Evolutionary conservation across 53 echinoderm and acorn worm species (phyloP), one percentile per base, ranked within the genome.

Genomic region (Paracentrotus lividus): DNA sequence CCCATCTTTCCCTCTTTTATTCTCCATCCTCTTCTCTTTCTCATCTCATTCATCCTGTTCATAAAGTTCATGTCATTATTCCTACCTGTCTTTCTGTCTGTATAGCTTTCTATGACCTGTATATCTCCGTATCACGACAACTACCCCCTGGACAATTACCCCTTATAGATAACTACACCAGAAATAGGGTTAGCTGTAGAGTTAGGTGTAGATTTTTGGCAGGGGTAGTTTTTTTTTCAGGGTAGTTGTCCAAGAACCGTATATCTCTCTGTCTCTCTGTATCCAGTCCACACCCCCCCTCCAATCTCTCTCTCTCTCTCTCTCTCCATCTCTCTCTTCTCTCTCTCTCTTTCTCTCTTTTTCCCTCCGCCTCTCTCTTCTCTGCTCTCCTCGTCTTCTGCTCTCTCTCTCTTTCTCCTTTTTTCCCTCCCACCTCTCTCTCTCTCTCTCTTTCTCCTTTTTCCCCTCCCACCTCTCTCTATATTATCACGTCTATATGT

Each of bases 1-100:
- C n/a, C 4, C 1, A 32, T 75, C n/a, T 33, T 75, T 75, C 7
- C 12, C 32, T 75, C n/a, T 75, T 18, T 18, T 7, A 5, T 18
- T 77, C 24, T 77, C 77, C 33, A 8, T 31, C 42, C 20, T n/a
- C n/a, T 42, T 76, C 77, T 76, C 77, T 76, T 42, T 76, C 77
- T 76, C 77, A n/a, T 76, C 77, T 76, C 77, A 38, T 5, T 76
- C 42, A 10, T 32, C 4, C 72, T 69, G 29, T 27, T 76, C 42
- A 3, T 34, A n/a, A n/a, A n/a, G n/a, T n/a, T n/a, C n/a, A n/a
- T n/a, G n/a, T 42, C 42, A 21, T 40, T 38, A 4, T 34, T 69
- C 14, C 20, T 69, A 9, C 14, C 8, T 69, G 31, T 69, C 8
- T 69, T 8, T 69, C 72, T 69, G 18, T 69, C 32, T 69, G 2